A percentile compares a stretch with the other conserved stretches of the same genome.
These are phyloP conservation scores for Agelas oroides DNA, from an alignment of 37 sponge, comb jelly and placozoan species.

Conservation along the genomic window DNA sequence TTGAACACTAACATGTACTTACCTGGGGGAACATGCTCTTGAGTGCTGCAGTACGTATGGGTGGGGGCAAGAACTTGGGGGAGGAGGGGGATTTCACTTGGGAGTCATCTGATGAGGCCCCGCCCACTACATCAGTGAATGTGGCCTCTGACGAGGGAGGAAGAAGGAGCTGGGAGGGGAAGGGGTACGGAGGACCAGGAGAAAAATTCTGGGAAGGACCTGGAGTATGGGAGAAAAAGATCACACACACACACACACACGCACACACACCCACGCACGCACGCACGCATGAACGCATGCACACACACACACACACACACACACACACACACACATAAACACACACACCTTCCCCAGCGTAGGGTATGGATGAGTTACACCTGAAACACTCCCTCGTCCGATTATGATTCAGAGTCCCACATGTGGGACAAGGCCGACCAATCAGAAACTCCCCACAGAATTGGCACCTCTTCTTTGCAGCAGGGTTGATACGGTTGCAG, in stretches of 20 bases:
- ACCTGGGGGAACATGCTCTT: slow-evolving; percentile 66
- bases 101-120: slow-evolving; percentile 2
- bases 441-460: slow-evolving; percentile 58
- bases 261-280: neutral
- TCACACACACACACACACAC: no score
- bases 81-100: slow-evolving; percentile 28
- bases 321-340: neutral
- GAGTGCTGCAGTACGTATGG: slow-evolving; percentile 68
- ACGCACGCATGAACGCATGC: neutral
- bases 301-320: no score
- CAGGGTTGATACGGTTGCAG: slow-evolving; percentile 51
- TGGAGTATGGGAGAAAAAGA: no score
- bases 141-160: neutral
- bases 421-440: slow-evolving; percentile 58
- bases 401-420: slow-evolving; percentile 65
- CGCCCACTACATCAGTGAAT: neutral
- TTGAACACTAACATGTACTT: no score
- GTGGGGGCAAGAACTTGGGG: slow-evolving; percentile 52
- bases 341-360: neutral
- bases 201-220: neutral
- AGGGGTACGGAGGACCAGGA: neutral
- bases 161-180: neutral
- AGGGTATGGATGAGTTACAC: slow-evolving; percentile 29
- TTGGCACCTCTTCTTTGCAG: slow-evolving; percentile 66
- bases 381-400: slow-evolving; percentile 49